Conservation (phyloP, 2,113 vertebrate species). For the Percina caprodes region DNA sequence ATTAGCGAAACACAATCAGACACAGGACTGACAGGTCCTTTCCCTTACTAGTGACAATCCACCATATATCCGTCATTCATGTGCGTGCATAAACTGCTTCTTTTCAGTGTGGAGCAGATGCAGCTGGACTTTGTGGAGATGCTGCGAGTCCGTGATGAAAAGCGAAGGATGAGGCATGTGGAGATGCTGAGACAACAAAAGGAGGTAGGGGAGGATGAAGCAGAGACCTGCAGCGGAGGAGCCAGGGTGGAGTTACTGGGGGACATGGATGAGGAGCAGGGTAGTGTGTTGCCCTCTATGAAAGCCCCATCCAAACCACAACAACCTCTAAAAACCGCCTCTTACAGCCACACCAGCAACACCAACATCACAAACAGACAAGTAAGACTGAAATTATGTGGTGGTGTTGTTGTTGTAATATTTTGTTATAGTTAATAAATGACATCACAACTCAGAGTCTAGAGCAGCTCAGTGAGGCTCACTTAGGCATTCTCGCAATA, state of each 20-base stretch:
- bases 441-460: neutral
- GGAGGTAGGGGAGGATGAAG: conserved; percentile 57
- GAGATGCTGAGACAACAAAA: conserved; percentile 78
- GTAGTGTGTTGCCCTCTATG: neutral
- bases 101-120: conserved; percentile 65
- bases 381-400: conserved; percentile 30
- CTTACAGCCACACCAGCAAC: conserved; percentile 1
- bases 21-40: neutral
- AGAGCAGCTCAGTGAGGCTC: neutral
- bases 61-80: conserved; percentile 13
- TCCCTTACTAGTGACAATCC: neutral
- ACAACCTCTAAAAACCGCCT: conserved; percentile 2
- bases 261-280: conserved; percentile 54
- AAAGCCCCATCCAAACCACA: conserved; percentile 39
- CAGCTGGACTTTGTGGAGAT: conserved; percentile 80
- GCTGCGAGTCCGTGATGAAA: conserved; percentile 81
- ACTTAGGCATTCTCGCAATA: neutral
- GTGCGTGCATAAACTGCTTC: neutral
- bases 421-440: neutral
- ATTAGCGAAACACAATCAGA: conserved; percentile 60
- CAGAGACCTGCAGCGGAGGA: neutral
- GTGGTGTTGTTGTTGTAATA: neutral
- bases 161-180: conserved; percentile 74
- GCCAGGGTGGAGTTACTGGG: conserved; percentile 65
- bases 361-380: conserved; percentile 34